Percentiles rank a stretch among this genome's conserved stretches.
Conservation (phyloP, 1,140 invertebrate genomes). For the Probaryconus sp. region DNA sequence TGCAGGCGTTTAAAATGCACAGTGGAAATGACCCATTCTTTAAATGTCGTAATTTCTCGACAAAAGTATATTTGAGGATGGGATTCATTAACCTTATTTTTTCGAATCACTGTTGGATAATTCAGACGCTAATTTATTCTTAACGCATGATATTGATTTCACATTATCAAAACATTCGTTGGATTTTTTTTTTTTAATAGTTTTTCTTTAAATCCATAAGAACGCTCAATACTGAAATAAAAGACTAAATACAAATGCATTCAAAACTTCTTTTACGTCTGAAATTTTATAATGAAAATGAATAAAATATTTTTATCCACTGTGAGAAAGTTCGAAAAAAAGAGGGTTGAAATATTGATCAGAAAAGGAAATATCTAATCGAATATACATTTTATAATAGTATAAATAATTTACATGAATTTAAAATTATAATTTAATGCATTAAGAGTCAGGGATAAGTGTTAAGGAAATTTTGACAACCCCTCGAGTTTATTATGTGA, state of each 20-base stretch:
- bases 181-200: no score
- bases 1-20: background rate
- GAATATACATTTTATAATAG: conserved; percentile 6
- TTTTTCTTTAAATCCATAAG: background rate
- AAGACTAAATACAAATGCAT: no score
- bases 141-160: conserved; percentile 6
- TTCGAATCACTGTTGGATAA: conserved; percentile 9
- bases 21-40: conserved; percentile 7
- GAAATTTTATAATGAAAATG: no score
- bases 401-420: conserved; percentile 17
- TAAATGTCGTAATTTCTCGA: conserved; percentile 2
- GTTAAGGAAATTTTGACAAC: conserved; percentile 15
- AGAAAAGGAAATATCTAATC: no score
- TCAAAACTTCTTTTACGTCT: no score
- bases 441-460: no score
- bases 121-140: conserved; percentile 9
- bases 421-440: conserved; percentile 10
- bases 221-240: no score
- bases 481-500: conserved; percentile 4
- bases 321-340: no score
- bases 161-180: conserved; percentile 8
- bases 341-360: no score
- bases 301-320: no score
- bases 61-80: background rate
- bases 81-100: conserved; percentile 21